Percentiles rank a stretch among this genome's conserved stretches.
Conservation (phyloP, 2,113 vertebrate genomes). For the Bungarus multicinctus region DNA sequence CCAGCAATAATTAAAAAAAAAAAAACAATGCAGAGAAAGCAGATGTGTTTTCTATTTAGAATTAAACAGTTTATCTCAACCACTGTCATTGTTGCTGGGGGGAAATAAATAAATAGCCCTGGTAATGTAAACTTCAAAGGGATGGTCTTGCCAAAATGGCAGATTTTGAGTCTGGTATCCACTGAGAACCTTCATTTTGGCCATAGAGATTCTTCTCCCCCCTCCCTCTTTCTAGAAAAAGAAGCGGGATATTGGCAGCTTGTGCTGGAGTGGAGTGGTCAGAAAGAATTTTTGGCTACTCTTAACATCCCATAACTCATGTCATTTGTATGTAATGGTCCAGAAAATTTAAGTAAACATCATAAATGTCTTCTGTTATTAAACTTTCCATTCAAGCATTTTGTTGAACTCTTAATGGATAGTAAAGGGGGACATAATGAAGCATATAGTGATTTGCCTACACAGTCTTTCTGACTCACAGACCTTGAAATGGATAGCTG, state of each 20-base stretch:
- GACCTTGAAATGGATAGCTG: conserved; percentile 40
- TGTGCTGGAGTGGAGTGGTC: conserved; percentile 71
- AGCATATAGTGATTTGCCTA: conserved; percentile 38
- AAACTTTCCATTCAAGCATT: conserved; percentile 76
- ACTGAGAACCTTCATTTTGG: conserved; percentile 75
- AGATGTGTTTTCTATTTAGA: conserved; percentile 90
- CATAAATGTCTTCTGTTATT: conserved; percentile 83
- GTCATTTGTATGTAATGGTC: conserved; percentile 73
- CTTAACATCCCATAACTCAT: conserved; percentile 77
- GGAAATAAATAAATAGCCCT: conserved; percentile 86
- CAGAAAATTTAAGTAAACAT: conserved; percentile 83
- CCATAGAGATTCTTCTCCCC: conserved; percentile 55
- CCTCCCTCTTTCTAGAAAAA: conserved; percentile 39
- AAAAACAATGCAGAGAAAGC: conserved; percentile 83
- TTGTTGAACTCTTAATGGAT: conserved; percentile 74
- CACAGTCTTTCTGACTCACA: conserved; percentile 47
- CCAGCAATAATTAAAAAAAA: conserved; percentile 73
- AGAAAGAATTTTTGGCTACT: conserved; percentile 78
- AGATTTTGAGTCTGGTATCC: conserved; percentile 71
- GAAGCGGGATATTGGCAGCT: conserved; percentile 70
- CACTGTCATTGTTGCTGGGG: conserved; percentile 83
- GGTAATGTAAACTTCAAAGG: conserved; percentile 86
- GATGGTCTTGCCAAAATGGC: conserved; percentile 72
- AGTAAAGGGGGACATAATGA: conserved; percentile 58
- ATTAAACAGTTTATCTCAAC: conserved; percentile 84